These are phyloP conservation scores for Chrysaora quinquecirrha DNA, from an alignment of 30 jellyfish, hydroid and myxozoan genomes.

Conservation along the genomic window DNA sequence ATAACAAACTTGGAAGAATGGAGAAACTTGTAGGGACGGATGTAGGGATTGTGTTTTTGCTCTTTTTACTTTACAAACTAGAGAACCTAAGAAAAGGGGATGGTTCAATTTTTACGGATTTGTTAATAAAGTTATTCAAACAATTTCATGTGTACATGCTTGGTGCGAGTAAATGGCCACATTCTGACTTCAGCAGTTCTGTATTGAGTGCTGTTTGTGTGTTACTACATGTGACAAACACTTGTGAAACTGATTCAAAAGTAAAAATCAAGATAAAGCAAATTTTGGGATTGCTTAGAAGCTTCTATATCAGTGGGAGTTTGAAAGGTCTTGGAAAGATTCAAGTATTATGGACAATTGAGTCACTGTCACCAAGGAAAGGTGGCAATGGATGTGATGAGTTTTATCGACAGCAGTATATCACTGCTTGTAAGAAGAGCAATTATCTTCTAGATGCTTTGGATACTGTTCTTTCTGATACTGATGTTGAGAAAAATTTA, in stretches of 20 bases:
- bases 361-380: not conserved
- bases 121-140: conserved; percentile 28
- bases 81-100: conserved; percentile 45
- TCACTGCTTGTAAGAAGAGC: conserved; percentile 1
- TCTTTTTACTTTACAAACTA: conserved; percentile 29
- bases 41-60: conserved; percentile 65
- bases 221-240: conserved; percentile 6
- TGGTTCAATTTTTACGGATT: conserved; percentile 29
- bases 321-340: conserved; percentile 20
- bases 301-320: not conserved
- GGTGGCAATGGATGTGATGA: not conserved
- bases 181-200: conserved; percentile 1
- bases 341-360: conserved; percentile 37
- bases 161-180: conserved; percentile 16
- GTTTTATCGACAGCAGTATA: conserved; percentile 20
- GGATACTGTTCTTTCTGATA: conserved; percentile 15
- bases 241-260: not conserved
- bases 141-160: conserved; percentile 29
- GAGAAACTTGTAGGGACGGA: conserved; percentile 43
- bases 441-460: conserved; percentile 11
- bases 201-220: conserved; percentile 46
- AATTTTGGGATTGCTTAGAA: conserved; percentile 2
- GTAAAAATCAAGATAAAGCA: conserved; percentile 12
- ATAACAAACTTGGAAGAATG: conserved; percentile 16
- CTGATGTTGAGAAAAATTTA: too few species aligned